phyloP scores from a whole-genome alignment of 2,888 invertebrate species.

The Drosophila sordidapex region DNA sequence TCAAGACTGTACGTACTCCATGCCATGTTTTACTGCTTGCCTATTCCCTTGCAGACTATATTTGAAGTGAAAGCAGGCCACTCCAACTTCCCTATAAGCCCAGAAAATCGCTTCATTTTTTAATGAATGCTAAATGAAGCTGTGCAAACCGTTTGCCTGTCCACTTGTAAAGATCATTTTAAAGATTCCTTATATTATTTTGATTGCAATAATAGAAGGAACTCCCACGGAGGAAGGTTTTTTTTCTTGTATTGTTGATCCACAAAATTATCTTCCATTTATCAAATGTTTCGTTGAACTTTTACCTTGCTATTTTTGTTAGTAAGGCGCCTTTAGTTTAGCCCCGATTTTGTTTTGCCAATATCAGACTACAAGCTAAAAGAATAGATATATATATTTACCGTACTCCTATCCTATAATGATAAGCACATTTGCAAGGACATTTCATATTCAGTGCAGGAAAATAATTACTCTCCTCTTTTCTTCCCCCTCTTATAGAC shows the following conservation, averaged over 20 bases:
- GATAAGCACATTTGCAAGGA: not conserved
- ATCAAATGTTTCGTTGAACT: not conserved
- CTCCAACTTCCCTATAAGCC: not conserved
- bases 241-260: not conserved
- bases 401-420: not conserved
- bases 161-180: not conserved
- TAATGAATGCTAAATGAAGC: not conserved
- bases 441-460: not conserved
- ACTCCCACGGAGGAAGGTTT: not conserved
- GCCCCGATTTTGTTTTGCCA: not conserved
- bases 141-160: not conserved
- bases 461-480: not conserved
- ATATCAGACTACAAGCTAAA: not conserved
- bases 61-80: not conserved
- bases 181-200: not conserved
- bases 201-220: not conserved
- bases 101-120: not conserved
- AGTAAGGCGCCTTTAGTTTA: not conserved
- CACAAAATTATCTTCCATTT: not conserved
- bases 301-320: not conserved
- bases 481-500: constrained; percentile 25
- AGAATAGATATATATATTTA: not conserved
- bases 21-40: not conserved
- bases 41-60: not conserved
- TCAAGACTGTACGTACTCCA: constrained; percentile 89